Conservation (phyloP, 2,888 invertebrate species). For the Pristionchus maxplancki region DNA sequence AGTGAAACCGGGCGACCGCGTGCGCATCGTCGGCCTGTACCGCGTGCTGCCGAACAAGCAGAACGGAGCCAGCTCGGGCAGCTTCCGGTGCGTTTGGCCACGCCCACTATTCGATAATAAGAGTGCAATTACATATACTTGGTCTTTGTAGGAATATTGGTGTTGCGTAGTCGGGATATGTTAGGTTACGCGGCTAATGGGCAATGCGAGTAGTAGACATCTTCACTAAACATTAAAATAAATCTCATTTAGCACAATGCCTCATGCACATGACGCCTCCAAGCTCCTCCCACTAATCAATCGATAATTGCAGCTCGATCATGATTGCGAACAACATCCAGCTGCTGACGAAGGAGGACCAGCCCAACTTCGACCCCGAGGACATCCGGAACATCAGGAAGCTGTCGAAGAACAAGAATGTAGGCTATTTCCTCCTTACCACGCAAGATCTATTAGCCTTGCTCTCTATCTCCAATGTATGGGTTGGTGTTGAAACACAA, state of each 20-base stretch:
- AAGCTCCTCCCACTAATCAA: background rate
- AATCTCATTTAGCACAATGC: no score
- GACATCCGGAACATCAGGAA: conserved; percentile 93
- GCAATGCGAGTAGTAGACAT: no score
- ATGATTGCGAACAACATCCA: conserved; percentile 94
- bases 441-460: no score
- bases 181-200: no score
- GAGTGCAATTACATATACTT: background rate
- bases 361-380: conserved; percentile 85
- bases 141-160: background rate
- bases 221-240: no score
- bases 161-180: background rate
- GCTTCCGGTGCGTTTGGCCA: conserved; percentile 63
- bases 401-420: conserved; percentile 80
- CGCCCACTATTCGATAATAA: no score
- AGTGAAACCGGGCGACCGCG: conserved; percentile 93
- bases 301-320: conserved; percentile 85
- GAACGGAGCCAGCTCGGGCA: conserved; percentile 80
- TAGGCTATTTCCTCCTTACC: no score
- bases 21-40: conserved; percentile 95
- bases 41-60: conserved; percentile 95
- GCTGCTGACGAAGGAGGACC: conserved; percentile 89
- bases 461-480: no score
- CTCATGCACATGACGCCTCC: no score
- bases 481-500: no score